Base-by-base conservation (phyloP, 2,888 invertebrate genomes). In the Cactoblastis cactorum region DNA sequence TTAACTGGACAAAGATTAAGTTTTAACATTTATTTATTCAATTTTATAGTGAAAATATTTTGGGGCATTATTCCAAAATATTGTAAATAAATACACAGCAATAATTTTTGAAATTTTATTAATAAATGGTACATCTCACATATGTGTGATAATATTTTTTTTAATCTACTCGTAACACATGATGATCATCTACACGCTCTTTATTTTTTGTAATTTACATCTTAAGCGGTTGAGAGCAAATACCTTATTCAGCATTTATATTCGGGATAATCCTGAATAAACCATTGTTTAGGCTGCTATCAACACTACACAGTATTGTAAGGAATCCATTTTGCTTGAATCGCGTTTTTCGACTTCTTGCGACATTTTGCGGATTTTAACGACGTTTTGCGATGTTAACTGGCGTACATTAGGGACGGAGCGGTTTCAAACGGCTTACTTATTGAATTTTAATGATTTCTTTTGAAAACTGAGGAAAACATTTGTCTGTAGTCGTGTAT, bases 391-490 rank as follows among this genome's bases (percentile, higher is more conserved):
- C 15, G 11, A 24, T 38, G 24, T 11, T 35, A 48, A 37, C 37
- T 37, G 37, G 24, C 24, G 28, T 15, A 14, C 47, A 37, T 48
- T 24, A 28, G 47, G 37, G 17, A 28, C 15, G 35, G 19, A 14
- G 15, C 24, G 35, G 14, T 22, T 4, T 2, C 24, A 18, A 38
- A 37, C 17, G 4, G 47, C 37, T 48, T 48, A 48, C 24, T 5
- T 24, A 5, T 48, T 48, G 47, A 48, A 48, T 38, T 48, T 48
- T 48, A 48, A 48, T 48, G 47, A 48, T 37, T 48, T 37, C 22
- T 24, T 14, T 28, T 17, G 15, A 17, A 48, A 15, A 11, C 32
- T 5, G 15, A 28, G 6, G 43, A 39, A 39, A n/a, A 33, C 33
- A 33, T 5, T 32, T 34, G 1, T 6, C 12, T 5, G 12, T 12